Evolutionary conservation across 2,113 vertebrate genomes (phyloP), one percentile per base, ranked within the genome.

Genomic region (Pholis gunnellus): DNA sequence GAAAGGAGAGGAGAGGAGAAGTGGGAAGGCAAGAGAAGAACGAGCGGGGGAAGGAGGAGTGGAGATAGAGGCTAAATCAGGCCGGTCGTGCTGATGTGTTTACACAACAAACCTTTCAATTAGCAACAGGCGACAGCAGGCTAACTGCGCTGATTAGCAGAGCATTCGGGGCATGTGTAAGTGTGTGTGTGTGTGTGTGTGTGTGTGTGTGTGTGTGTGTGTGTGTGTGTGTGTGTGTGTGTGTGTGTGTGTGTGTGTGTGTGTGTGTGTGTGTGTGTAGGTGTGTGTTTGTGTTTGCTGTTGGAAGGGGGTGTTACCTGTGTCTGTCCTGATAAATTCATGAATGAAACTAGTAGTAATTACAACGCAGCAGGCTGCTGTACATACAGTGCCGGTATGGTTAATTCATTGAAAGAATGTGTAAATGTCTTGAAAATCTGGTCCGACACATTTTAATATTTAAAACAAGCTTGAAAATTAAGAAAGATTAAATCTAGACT

Each of bases 41-140:
- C 14, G 2, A 48, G 15, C 4, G 10, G 25, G 40, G 15, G 74
- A n/a, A n/a, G 63, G 57, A 38, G 31, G 25, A 36, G 57, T 0
- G 64, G 50, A 46, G 59, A 27, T 0, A 0, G 46, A 1, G 56
- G 17, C 78, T 44, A 2, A 70, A 44, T 79, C 56, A 70, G 82
- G 57, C 78, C 73, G 25, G 81, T 57, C 18, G 63, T 82, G 79
- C 54, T 27, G 15, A 40, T 61, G 42, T 85, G 87, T 88, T 85
- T 69, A 82, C 83, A 82, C 68, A 88, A 83, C 76, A 88, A 80
- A 74, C 68, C 63, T 54, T 67, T 82, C 72, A 85, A 85, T 88
- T 86, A 86, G 83, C 83, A 69, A 11, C 48, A 67, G 79, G 75
- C 72, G 48, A 72, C 75, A 68, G 83, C 56, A 40, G 65, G 73